Conservation (phyloP, 2,797 vertebrate genomes). For the Anguilla anguilla region DNA sequence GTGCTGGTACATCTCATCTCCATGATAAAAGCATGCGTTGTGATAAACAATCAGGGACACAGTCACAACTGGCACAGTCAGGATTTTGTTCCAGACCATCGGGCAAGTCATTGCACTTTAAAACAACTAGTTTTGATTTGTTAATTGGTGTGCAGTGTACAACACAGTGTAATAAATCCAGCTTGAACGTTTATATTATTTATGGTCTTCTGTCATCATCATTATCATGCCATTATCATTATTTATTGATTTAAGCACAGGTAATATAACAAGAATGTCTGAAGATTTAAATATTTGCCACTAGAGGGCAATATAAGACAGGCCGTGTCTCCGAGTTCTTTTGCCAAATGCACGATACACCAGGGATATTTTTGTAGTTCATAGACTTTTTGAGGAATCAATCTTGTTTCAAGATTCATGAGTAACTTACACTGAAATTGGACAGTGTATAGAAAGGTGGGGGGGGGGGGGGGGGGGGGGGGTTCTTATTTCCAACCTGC, state of each 20-base stretch:
- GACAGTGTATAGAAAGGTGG: too few species aligned
- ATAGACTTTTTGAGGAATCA: neutral
- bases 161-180: neutral
- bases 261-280: neutral
- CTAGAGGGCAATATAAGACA: constrained; percentile 11
- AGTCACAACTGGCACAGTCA: neutral
- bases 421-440: neutral
- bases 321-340: neutral
- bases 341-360: neutral
- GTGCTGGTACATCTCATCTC: neutral
- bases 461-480: too few species aligned
- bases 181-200: neutral
- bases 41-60: neutral
- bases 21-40: neutral
- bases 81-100: neutral
- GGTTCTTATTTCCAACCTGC: neutral
- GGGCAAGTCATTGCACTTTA: neutral
- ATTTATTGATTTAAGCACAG: neutral
- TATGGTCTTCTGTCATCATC: neutral
- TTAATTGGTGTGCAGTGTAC: neutral
- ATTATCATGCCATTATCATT: neutral
- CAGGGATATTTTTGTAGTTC: neutral
- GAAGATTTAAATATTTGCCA: neutral
- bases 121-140: neutral
- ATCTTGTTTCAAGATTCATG: neutral